Conservation (phyloP, 2,113 vertebrate genomes). For the Pungitius pungitius region DNA sequence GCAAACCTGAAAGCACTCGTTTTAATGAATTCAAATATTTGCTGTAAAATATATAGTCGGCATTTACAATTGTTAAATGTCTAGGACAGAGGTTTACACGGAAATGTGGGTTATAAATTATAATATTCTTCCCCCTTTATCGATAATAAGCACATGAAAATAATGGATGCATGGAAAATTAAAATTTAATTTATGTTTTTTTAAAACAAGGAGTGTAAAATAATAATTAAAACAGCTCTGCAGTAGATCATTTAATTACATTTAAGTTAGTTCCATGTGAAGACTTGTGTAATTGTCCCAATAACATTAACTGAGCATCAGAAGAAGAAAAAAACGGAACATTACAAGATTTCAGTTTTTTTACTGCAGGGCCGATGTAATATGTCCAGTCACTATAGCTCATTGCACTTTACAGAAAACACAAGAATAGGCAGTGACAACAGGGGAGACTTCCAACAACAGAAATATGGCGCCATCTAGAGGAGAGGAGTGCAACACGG, state of each 20-base stretch:
- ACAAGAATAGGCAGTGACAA: background rate
- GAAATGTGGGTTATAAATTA: background rate
- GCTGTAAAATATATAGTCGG: background rate
- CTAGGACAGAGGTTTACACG: background rate
- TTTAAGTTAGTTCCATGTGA: background rate
- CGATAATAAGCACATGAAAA: background rate
- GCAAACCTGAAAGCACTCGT: background rate
- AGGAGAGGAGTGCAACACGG: slow-evolving; percentile 20
- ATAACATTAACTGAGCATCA: background rate
- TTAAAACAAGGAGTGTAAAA: background rate
- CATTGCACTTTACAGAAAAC: background rate
- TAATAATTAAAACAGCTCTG: background rate
- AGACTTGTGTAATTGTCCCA: background rate
- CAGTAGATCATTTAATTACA: background rate
- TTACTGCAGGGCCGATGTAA: background rate
- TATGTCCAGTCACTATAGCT: background rate
- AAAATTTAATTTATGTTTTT: background rate
- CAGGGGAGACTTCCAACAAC: background rate
- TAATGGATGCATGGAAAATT: background rate
- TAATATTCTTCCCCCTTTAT: no score
- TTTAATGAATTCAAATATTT: slow-evolving; percentile 16
- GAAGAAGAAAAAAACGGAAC: background rate
- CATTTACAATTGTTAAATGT: background rate
- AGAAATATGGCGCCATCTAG: slow-evolving; percentile 54
- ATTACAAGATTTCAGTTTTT: background rate